These are phyloP conservation scores for Phataginus tetradactyla DNA, from an alignment of 2,797 vertebrate genomes.

Conservation along the genomic window DNA sequence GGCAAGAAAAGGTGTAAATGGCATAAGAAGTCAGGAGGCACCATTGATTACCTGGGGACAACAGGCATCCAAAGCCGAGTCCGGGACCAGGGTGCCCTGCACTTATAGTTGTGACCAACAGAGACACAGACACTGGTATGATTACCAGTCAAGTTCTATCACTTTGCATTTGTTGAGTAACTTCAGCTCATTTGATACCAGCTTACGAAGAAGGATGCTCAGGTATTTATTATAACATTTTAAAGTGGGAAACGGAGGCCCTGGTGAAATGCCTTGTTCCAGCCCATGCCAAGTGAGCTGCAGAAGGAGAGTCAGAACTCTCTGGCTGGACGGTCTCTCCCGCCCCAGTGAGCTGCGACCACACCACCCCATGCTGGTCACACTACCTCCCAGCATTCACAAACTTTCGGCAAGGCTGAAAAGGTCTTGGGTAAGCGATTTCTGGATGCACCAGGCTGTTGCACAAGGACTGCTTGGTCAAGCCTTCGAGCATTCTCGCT, in stretches of 20 bases:
- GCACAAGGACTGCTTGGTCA: conserved; percentile 41
- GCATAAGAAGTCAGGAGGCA: accelerated
- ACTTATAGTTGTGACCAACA: too few species aligned
- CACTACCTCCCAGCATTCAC: background rate
- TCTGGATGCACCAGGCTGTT: background rate
- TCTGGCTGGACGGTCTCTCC: background rate
- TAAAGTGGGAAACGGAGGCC: background rate
- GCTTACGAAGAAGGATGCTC: too few species aligned
- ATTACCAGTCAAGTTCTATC: background rate
- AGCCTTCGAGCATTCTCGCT: background rate
- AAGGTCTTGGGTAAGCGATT: conserved; percentile 42
- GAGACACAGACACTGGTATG: background rate
- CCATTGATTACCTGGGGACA: accelerated
- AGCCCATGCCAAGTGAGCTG: background rate
- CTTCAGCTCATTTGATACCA: background rate
- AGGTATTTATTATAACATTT: background rate
- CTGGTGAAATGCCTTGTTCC: accelerated
- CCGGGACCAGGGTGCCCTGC: accelerated
- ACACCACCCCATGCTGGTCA: accelerated
- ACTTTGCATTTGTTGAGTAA: background rate
- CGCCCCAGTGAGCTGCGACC: background rate
- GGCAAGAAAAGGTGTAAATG: background rate
- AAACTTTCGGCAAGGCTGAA: background rate
- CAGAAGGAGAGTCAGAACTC: background rate
- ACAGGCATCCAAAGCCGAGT: background rate